Percentiles rank a stretch among this genome's conserved stretches.
These are phyloP conservation scores for Pomatorhinus ruficollis DNA, from an alignment of 2,113 vertebrate species.

Conservation along the genomic window DNA sequence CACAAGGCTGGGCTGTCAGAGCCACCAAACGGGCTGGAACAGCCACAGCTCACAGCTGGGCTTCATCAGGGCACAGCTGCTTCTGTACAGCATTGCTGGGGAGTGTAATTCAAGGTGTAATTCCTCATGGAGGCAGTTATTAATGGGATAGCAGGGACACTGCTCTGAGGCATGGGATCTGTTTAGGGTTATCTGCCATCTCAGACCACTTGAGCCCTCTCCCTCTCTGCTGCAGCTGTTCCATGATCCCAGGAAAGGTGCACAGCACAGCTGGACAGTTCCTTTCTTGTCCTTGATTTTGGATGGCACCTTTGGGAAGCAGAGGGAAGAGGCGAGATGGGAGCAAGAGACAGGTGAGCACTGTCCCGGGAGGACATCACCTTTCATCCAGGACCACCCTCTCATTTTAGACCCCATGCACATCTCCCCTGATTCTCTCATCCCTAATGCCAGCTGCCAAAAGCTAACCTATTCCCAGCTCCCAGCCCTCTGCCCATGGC, in stretches of 20 bases:
- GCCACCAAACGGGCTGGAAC: neutral
- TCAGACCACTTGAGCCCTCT: neutral
- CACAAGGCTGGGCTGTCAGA: neutral
- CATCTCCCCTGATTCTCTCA: neutral
- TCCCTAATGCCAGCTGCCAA: neutral
- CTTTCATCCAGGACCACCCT: neutral
- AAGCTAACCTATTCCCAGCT: neutral
- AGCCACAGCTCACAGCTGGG: neutral
- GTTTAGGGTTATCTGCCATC: neutral
- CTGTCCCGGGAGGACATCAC: neutral
- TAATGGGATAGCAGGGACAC: neutral
- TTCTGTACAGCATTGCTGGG: neutral
- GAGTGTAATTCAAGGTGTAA: neutral
- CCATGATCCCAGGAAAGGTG: neutral
- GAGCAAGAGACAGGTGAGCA: neutral
- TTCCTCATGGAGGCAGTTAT: neutral
- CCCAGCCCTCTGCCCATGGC: rapidly evolving
- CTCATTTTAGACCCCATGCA: neutral
- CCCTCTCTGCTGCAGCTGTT: neutral
- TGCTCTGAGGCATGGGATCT: neutral
- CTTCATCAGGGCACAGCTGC: neutral
- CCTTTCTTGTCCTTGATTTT: neutral
- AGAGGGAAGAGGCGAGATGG: neutral
- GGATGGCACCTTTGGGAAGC: neutral
- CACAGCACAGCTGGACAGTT: neutral